Base-by-base conservation (phyloP, 2,797 vertebrate species). In the Spinus olivaceus region DNA sequence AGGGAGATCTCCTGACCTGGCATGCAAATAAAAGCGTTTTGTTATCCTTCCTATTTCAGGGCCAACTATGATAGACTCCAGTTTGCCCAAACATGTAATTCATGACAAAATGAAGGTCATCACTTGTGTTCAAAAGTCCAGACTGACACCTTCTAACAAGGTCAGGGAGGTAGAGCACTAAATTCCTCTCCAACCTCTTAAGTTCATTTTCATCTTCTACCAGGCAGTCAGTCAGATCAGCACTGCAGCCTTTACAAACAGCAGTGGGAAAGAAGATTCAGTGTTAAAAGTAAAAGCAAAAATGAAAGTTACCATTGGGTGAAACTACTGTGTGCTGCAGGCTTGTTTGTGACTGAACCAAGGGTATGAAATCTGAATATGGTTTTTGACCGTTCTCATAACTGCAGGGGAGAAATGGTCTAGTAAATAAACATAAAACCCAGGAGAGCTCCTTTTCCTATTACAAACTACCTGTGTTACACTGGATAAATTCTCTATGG, bases 261-360 rank as follows among this genome's bases (percentile, higher is more conserved):
- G 10, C 15, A 63, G 17, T 6, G 10, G 32, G 30, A 47, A 88
- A 64, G 63, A 81, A 49, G 15, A 5, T 42, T 65, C 17, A 46
- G 7, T 42, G 30, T 46, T 59, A 76, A 76, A 81, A 69, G 9
- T 12, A 82, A 94, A 80, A 25, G 30, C 11, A 88, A 70, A 90
- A 76, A 35, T 50, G 5, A 2, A 53, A 44, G 41, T 24, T 51
- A 10, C 81, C 0, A 0, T 22, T 70, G 21, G 13, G 12, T 76
- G 30, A 67, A 79, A 25, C 33, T 46, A 27, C 24, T 20, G 27
- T 61, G 14, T 66, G 89, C 41, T 72, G 23, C 37, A 59, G 12
- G 21, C 22, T 74, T 77, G 14, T 60, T 50, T 86, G 60, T 6
- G 16, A 39, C 42, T 27, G 41, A 91, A 33, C 17, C 49, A 61